Percentiles rank a stretch among this genome's conserved stretches.
Evolutionary conservation across 2,113 vertebrate species (phyloP).

Genomic region (Sigmodon hispidus): DNA sequence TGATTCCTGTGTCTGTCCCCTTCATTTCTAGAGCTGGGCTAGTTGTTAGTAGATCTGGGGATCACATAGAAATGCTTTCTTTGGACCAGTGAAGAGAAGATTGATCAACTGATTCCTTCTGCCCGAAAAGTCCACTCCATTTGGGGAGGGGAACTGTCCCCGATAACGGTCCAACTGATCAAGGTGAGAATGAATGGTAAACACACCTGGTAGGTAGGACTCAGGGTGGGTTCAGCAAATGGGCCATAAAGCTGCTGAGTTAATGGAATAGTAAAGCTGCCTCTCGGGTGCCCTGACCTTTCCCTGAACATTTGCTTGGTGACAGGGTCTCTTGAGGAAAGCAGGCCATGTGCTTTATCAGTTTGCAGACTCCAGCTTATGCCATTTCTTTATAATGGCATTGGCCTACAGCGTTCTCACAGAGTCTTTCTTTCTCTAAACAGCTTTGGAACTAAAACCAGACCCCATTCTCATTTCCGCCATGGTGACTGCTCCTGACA

Average conservation of each 20-base stretch:
- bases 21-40: neutral
- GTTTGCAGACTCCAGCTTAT: conserved; percentile 70
- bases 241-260: conserved; percentile 77
- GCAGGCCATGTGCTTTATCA: conserved; percentile 64
- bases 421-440: conserved; percentile 24
- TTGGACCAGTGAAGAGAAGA: conserved; percentile 72
- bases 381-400: conserved; percentile 75
- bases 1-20: neutral
- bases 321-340: conserved; percentile 61
- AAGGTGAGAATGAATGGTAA: conserved; percentile 70
- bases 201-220: conserved; percentile 75
- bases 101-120: conserved; percentile 76
- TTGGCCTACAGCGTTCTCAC: conserved; percentile 71
- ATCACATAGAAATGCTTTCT: conserved; percentile 64
- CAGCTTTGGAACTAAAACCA: conserved; percentile 59
- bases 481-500: neutral
- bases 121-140: conserved; percentile 79
- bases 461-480: neutral
- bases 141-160: conserved; percentile 81
- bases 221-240: conserved; percentile 75
- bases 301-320: conserved; percentile 76
- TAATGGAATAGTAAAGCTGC: conserved; percentile 78
- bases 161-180: conserved; percentile 72
- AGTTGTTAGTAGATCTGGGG: conserved; percentile 43
- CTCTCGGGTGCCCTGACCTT: conserved; percentile 69